phyloP scores from a whole-genome alignment of 37 sponge, comb jelly and placozoan genomes.

The Oopsacas minuta region DNA sequence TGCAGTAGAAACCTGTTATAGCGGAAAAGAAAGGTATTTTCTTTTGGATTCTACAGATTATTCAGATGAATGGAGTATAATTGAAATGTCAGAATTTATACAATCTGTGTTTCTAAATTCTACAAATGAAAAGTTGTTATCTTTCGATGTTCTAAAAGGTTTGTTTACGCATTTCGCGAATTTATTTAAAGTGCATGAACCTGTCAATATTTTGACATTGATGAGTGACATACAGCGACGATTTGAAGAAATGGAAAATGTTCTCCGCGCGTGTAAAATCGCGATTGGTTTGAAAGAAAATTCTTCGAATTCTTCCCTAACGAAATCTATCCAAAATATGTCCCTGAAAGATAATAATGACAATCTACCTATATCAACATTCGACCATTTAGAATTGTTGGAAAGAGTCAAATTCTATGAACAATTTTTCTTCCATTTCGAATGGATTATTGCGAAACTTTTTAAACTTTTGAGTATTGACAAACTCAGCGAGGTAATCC shows the following conservation, averaged over 20 bases:
- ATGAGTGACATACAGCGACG: background rate
- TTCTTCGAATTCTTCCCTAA: background rate
- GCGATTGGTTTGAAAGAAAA: constrained; percentile 18
- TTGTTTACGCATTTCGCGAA: background rate
- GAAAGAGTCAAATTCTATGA: constrained; percentile 5
- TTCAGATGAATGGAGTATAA: background rate
- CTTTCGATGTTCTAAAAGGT: background rate
- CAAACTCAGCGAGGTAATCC: background rate
- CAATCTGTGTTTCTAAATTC: background rate
- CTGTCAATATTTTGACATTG: background rate
- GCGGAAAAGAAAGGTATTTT: no score
- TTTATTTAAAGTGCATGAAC: background rate
- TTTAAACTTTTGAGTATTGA: constrained; percentile 13
- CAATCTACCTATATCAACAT: background rate
- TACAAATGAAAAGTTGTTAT: background rate
- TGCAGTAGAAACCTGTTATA: background rate
- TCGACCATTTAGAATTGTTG: background rate
- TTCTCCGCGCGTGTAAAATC: background rate
- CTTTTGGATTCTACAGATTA: background rate
- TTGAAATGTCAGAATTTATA: background rate
- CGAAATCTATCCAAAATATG: background rate
- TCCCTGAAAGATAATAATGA: background rate
- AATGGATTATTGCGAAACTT: background rate
- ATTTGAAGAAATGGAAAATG: constrained; percentile 11
- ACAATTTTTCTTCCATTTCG: background rate